These are phyloP conservation scores for Axis porcinus DNA, from an alignment of 2,113 vertebrate species.

Conservation along the genomic window DNA sequence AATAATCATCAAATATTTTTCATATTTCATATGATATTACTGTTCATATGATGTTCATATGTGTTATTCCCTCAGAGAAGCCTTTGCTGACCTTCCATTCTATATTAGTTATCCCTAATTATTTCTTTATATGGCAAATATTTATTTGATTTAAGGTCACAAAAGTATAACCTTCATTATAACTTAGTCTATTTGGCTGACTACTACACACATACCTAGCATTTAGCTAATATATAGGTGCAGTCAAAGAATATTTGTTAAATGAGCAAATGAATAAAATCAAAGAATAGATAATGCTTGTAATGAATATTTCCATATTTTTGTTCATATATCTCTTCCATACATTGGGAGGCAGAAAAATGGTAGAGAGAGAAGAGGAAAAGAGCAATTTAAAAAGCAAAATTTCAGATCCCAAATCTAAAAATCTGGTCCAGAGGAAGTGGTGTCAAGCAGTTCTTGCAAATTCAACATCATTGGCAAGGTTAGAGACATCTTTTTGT, in stretches of 20 bases:
- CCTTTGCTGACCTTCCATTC: neutral
- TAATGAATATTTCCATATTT: neutral
- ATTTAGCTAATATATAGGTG: neutral
- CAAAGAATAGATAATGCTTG: neutral
- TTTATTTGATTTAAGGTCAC: constrained; percentile 17
- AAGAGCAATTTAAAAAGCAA: neutral
- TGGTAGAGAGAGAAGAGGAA: neutral
- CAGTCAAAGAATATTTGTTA: neutral
- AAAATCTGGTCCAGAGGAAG: constrained; percentile 16
- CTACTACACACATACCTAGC: neutral
- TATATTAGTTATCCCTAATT: neutral
- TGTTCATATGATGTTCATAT: neutral
- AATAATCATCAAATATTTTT: neutral
- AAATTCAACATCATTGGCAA: neutral
- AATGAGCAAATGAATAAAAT: neutral
- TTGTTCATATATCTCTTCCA: neutral
- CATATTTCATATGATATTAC: neutral
- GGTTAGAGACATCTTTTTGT: neutral
- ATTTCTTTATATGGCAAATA: neutral
- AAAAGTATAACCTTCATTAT: neutral
- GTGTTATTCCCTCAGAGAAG: neutral
- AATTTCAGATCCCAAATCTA: constrained; percentile 7
- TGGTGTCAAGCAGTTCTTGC: neutral
- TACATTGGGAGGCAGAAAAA: neutral
- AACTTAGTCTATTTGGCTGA: neutral